phyloP scores from a whole-genome alignment of 2,797 vertebrate species.

The Pogonophryne albipinna region DNA sequence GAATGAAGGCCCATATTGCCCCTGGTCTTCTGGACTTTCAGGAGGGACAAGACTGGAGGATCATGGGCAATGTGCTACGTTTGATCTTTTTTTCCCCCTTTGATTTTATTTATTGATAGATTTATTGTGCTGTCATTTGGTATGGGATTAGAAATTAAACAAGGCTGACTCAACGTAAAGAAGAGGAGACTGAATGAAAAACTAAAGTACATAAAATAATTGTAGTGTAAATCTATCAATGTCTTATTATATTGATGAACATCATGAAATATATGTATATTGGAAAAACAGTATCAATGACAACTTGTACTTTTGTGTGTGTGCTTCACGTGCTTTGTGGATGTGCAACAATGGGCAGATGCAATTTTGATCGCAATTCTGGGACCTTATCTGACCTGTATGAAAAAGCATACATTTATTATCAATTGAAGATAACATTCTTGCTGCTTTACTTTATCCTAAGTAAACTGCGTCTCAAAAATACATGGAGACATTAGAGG shows the following conservation, averaged over 20 bases:
- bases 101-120: slow-evolving; percentile 80
- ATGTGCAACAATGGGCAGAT: slow-evolving; percentile 82
- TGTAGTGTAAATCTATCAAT: slow-evolving; percentile 89
- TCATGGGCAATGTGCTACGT: slow-evolving; percentile 74
- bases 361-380: slow-evolving; percentile 75
- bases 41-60: slow-evolving; percentile 85
- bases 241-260: slow-evolving; percentile 90
- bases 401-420: slow-evolving; percentile 75
- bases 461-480: slow-evolving; percentile 43
- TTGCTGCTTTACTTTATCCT: slow-evolving; percentile 53
- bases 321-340: slow-evolving; percentile 81
- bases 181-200: slow-evolving; percentile 82
- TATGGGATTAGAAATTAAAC: slow-evolving; percentile 79
- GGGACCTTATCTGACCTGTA: slow-evolving; percentile 70
- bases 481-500: slow-evolving; percentile 27
- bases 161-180: slow-evolving; percentile 77
- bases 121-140: slow-evolving; percentile 81
- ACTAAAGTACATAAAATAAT: slow-evolving; percentile 86
- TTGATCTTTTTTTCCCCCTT: slow-evolving; percentile 50
- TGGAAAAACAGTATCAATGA: slow-evolving; percentile 84
- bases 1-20: slow-evolving; percentile 71
- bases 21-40: slow-evolving; percentile 76
- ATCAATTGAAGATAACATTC: slow-evolving; percentile 53
- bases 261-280: slow-evolving; percentile 89
- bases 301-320: slow-evolving; percentile 85